Base-by-base conservation (phyloP, 2,113 vertebrate species). In the Malurus melanocephalus region DNA sequence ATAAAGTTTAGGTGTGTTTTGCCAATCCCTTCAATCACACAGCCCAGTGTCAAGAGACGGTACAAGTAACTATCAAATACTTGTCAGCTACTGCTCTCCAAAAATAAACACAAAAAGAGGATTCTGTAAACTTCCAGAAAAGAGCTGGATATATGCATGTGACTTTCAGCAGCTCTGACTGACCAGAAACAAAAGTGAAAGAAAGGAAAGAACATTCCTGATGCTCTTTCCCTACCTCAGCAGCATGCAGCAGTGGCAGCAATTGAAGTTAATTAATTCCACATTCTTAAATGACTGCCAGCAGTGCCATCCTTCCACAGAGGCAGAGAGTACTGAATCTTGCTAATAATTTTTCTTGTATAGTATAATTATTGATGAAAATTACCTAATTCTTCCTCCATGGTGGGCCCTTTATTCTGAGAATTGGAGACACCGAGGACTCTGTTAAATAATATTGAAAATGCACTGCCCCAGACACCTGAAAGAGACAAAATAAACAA, bases 401-500 rank as follows among this genome's bases (percentile, higher is more conserved):
- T 99, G 78, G 98, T 99, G 85, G 97, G 97, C 30, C 98, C 98
- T 90, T 89, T 87, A 33, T 94, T 98, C n/a, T 98, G 98, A 84
- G 94, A 97, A 46, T 85, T 96, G 79, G 98, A 98, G 89, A 99
- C 96, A 17, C 99, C 99, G 52, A 99, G 93, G 13, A 99, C 98
- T 97, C 99, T 98, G 97, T 99, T 99, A 96, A 99, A 99, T 75
- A 99, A 95, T 94, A 99, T 99, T 27, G 99, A 99, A 97, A 99
- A 99, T 52, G 99, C 99, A 84, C 99, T 99, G 88, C 99, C 99
- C 99, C 99, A 99, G 55, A 99, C 98, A 55, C 99, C 99, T 99
- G 94, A 77, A 96, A 96, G 49, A 45, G 42, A 79, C 55, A 73
- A 85, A 76, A 28, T 3, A 61, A 60, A 64, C n/a, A 61, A 32